Percentiles rank a stretch among this genome's conserved stretches.
Conservation (phyloP, 2,888 invertebrate species). For the Ctenicera cuprea region DNA sequence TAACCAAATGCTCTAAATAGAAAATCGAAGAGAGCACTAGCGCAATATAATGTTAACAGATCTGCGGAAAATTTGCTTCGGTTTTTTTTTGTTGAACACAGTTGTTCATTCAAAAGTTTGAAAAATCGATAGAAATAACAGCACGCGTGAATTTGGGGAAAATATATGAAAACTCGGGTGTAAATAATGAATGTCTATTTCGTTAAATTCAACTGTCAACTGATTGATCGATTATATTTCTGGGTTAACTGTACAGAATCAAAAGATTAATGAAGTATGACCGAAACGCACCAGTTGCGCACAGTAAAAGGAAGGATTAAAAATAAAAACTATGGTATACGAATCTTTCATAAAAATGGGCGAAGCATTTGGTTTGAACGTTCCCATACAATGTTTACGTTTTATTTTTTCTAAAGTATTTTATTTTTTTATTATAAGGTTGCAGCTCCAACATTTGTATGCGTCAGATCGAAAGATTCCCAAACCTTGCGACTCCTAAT, state of each 20-base stretch:
- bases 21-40: constrained; percentile 30
- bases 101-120: background rate
- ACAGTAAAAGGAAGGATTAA: no score
- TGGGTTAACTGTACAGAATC: background rate
- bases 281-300: no score
- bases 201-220: constrained; percentile 1
- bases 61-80: constrained; percentile 23
- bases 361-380: no score
- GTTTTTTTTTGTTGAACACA: background rate
- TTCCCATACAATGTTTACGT: no score
- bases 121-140: background rate
- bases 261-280: background rate
- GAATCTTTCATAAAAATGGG: no score
- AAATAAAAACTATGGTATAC: no score
- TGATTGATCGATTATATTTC: constrained; percentile 8
- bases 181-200: constrained; percentile 5
- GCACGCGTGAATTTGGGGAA: background rate
- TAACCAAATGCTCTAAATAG: constrained; percentile 40
- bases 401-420: no score
- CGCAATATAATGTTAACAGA: constrained; percentile 29
- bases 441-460: no score
- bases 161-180: background rate
- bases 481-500: no score
- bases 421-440: no score
- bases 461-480: no score